Base-by-base conservation (phyloP, 2,113 vertebrate species). In the Pontoporia blainvillei region DNA sequence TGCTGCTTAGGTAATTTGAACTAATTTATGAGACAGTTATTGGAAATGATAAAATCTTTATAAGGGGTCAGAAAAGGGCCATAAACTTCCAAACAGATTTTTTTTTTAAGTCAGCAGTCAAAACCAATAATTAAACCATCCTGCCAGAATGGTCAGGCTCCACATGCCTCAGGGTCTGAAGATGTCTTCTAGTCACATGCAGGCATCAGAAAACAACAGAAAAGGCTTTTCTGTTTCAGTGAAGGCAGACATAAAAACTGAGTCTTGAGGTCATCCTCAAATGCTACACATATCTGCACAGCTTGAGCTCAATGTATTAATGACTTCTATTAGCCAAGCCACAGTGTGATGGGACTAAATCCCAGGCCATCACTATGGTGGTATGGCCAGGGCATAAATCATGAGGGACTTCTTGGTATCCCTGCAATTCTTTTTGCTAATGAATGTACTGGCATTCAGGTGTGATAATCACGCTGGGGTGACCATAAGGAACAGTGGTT, bases 31-130 rank as follows among this genome's bases (percentile, higher is more conserved):
- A 93, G 85, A 67, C 41, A 61, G 89, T 83, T 92, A 95, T 34
- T 87, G 52, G 44, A 94, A 46, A 61, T 15, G 17, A 91, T 91
- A 95, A 91, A 82, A 85, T 82, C 52, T 85, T 81, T 91, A 64
- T 46, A 72, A 85, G 23, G 5, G 78, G 44, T 93, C 27, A 76
- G 69, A 54, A 79, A 95, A 88, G 36, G 71, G n/a, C 54, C 46
- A 82, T 86, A 82, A 62, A 78, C 54, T 85, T 90, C 66, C 61
- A 81, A 76, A 88, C 2, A 72, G 21, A 66, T 61, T 15, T n/a
- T 36, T 52, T 79, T 25, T 92, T 18, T 41, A 92, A 94, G 29
- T 34, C 9, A 78, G 46, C 59, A 76, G 66, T 89, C 41, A 86
- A 89, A 93, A 64, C 20, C 44, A 76, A 31, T 69, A 72, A 90